These are phyloP conservation scores for Choreutis nemorana DNA, from an alignment of 2,888 invertebrate genomes.

Conservation along the genomic window DNA sequence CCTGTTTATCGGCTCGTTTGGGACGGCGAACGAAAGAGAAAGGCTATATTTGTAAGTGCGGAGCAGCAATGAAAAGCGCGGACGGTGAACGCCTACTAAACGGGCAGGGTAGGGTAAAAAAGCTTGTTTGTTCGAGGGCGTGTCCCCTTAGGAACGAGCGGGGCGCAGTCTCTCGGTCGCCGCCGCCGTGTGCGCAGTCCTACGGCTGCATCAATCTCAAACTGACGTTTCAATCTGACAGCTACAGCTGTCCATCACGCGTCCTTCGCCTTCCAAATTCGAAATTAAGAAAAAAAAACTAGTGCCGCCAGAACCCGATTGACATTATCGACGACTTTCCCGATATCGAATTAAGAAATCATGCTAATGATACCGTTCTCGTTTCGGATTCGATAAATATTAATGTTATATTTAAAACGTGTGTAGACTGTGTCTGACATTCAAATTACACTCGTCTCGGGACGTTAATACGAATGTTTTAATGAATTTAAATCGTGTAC, in stretches of 20 bases:
- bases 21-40: constrained; percentile 14
- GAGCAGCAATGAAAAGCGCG: constrained; percentile 29
- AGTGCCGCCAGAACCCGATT: constrained; percentile 9
- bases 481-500: constrained; percentile 23
- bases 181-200: constrained; percentile 43
- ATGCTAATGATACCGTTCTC: constrained; percentile 22
- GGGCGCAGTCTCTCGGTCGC: constrained; percentile 45
- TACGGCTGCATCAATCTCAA: constrained; percentile 16
- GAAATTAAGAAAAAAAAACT: constrained; percentile 11
- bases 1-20: constrained; percentile 14
- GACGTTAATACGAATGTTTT: constrained; percentile 17
- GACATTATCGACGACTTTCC: too few species aligned
- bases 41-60: constrained; percentile 19
- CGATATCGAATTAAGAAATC: constrained; percentile 35
- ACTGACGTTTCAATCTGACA: constrained; percentile 48
- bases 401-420: constrained; percentile 20
- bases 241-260: constrained; percentile 24
- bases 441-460: constrained; percentile 19
- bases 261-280: constrained; percentile 7
- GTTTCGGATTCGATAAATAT: constrained; percentile 30
- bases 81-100: constrained; percentile 43
- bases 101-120: constrained; percentile 40
- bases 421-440: constrained; percentile 22
- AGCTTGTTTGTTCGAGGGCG: constrained; percentile 53
- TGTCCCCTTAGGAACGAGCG: constrained; percentile 28